Conservation (phyloP, 2,888 invertebrate genomes). For the Deilephila porcellus region DNA sequence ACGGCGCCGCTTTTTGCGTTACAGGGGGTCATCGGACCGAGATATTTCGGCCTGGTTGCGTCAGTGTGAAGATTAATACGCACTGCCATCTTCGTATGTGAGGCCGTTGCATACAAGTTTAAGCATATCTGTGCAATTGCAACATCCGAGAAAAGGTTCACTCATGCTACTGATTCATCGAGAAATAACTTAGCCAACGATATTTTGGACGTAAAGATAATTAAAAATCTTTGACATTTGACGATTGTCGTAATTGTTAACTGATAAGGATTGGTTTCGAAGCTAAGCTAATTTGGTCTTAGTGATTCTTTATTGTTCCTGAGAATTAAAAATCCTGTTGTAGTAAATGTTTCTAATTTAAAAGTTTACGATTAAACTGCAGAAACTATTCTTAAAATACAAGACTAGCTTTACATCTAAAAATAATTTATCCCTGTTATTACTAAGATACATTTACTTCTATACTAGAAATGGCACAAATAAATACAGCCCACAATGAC, state of each 20-base stretch:
- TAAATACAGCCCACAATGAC: no score
- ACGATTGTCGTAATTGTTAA: background rate
- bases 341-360: no score
- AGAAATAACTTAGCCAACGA: background rate
- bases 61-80: constrained; percentile 41
- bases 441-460: no score
- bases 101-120: constrained; percentile 3
- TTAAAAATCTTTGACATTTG: constrained; percentile 8
- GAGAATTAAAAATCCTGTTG: background rate
- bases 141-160: constrained; percentile 12
- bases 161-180: constrained; percentile 12
- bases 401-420: no score
- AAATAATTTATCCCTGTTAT: no score
- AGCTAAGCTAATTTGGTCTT: background rate
- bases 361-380: no score
- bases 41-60: constrained; percentile 38
- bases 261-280: background rate
- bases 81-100: constrained; percentile 30
- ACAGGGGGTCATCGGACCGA: constrained; percentile 21
- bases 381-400: no score
- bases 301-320: background rate
- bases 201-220: background rate
- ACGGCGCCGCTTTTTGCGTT: constrained; percentile 14
- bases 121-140: background rate
- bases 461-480: no score